Percentiles rank a stretch among this genome's conserved stretches.
Evolutionary conservation across 2,113 vertebrate genomes (phyloP).

Genomic region (Mesitornis unicolor): DNA sequence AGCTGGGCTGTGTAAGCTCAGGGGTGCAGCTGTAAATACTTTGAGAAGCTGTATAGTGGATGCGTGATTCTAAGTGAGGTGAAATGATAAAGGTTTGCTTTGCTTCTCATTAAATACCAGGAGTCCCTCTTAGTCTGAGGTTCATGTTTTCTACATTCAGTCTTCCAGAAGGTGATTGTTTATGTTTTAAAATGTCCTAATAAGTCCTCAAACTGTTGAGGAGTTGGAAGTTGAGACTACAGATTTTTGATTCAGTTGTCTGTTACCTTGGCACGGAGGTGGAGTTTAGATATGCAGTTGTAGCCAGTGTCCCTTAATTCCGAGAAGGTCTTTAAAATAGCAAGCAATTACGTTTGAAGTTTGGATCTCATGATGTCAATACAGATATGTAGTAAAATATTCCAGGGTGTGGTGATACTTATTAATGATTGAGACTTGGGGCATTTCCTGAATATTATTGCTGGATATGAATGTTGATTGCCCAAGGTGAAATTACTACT

Average conservation of each 20-base stretch:
- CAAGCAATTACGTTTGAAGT: conserved; percentile 16
- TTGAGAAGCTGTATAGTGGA: not conserved
- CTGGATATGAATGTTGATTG: conserved; percentile 28
- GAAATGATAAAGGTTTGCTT: not conserved
- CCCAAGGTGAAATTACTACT: not conserved
- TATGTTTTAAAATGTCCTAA: not conserved
- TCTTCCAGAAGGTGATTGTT: not conserved
- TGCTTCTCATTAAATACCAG: not conserved
- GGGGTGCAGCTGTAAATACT: not conserved
- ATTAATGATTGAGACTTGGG: conserved; percentile 56
- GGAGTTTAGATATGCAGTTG: not conserved
- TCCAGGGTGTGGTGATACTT: conserved; percentile 33
- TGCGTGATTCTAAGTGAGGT: not conserved
- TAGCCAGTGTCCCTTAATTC: not conserved
- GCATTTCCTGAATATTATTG: conserved; percentile 59
- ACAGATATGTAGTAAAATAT: conserved; percentile 50
- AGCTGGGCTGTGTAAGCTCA: not conserved
- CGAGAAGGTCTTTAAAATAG: not conserved
- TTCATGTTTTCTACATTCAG: not conserved
- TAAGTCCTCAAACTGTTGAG: not conserved
- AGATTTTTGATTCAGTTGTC: not conserved
- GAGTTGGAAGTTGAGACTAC: not conserved
- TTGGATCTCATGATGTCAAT: conserved; percentile 39
- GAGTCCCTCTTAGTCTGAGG: not conserved
- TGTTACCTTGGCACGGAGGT: not conserved